phyloP scores from a whole-genome alignment of 1,140 invertebrate species.

The Linepithema humile region DNA sequence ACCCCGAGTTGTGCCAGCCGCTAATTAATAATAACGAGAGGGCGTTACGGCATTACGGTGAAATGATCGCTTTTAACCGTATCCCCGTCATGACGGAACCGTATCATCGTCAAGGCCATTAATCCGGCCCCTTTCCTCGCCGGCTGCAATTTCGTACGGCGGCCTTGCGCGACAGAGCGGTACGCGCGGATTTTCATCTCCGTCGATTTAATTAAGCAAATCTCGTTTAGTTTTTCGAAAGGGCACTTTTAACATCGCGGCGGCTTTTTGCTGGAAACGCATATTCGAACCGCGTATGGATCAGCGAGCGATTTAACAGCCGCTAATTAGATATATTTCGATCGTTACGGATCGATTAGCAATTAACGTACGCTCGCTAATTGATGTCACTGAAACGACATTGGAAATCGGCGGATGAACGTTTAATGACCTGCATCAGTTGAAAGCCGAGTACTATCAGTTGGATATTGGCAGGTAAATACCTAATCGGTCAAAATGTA shows the following conservation, averaged over 20 bases:
- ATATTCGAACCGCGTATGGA: slow-evolving; percentile 26
- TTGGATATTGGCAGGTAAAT: not conserved
- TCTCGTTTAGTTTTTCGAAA: slow-evolving; percentile 61
- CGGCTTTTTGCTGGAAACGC: slow-evolving; percentile 36
- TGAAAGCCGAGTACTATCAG: slow-evolving; percentile 10
- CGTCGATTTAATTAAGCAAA: slow-evolving; percentile 70
- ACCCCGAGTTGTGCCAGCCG: slow-evolving; percentile 58
- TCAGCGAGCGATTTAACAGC: slow-evolving; percentile 44
- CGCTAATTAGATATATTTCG: slow-evolving; percentile 55
- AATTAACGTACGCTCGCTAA: slow-evolving; percentile 44
- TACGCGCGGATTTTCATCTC: slow-evolving; percentile 31
- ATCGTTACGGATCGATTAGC: slow-evolving; percentile 53
- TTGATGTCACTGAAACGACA: slow-evolving; percentile 45
- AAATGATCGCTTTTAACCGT: slow-evolving; percentile 78
- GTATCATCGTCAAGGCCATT: slow-evolving; percentile 67
- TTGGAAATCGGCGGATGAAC: slow-evolving; percentile 36
- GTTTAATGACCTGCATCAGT: slow-evolving; percentile 29
- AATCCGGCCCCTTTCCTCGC: slow-evolving; percentile 65
- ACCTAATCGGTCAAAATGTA: not conserved
- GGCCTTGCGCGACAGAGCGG: slow-evolving; percentile 30
- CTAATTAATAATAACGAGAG: slow-evolving; percentile 79
- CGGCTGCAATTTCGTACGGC: slow-evolving; percentile 67
- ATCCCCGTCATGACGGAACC: slow-evolving; percentile 43
- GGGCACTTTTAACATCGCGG: slow-evolving; percentile 43
- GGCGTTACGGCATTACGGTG: slow-evolving; percentile 74